Evolutionary conservation across 2,797 vertebrate genomes (phyloP).

Genomic region (Meriones psammophilus): DNA sequence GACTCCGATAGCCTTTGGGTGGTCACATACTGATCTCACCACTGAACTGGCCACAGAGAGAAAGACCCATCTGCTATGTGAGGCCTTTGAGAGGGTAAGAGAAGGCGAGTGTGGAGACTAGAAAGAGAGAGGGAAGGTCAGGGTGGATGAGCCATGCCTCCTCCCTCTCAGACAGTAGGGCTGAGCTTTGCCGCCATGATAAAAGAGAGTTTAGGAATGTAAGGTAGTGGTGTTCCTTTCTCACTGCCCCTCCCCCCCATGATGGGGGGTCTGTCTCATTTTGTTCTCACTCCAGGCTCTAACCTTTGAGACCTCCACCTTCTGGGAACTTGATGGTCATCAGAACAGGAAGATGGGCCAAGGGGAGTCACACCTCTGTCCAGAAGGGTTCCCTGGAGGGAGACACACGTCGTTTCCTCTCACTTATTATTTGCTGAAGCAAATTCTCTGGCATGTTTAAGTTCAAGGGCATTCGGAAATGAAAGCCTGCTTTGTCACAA

Average conservation of each 20-base stretch:
- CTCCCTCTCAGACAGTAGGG: background rate
- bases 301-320: no score
- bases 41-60: constrained; percentile 77
- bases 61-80: constrained; percentile 63
- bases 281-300: background rate
- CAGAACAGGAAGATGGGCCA: background rate
- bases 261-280: background rate
- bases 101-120: background rate
- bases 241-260: no score
- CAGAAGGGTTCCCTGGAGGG: background rate
- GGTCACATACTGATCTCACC: constrained; percentile 5
- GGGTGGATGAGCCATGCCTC: background rate
- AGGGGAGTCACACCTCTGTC: background rate
- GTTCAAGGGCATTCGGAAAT: background rate
- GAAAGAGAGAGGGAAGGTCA: background rate
- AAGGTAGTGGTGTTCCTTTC: background rate
- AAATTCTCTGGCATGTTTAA: background rate
- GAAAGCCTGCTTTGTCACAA: background rate
- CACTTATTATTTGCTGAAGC: background rate
- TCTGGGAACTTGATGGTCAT: background rate
- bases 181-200: background rate
- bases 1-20: constrained; percentile 20
- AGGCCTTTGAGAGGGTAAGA: background rate
- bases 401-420: background rate
- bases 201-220: background rate